phyloP scores from a whole-genome alignment of 2,797 vertebrate genomes.

The Pteropus rufus region DNA sequence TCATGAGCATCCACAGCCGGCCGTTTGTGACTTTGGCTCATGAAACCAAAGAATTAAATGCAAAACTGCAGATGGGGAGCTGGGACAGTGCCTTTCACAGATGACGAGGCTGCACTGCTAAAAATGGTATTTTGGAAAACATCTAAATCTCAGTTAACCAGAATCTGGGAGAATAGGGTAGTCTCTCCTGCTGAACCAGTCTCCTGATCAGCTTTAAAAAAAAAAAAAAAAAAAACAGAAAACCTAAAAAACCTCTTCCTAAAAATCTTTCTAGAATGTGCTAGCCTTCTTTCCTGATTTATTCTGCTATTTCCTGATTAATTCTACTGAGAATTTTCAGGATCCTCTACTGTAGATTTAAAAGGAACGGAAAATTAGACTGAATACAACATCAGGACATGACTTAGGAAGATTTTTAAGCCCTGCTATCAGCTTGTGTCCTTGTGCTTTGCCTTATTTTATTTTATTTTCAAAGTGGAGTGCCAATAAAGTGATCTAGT shows the following conservation, averaged over 20 bases:
- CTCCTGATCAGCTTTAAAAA: background rate
- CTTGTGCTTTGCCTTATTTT: background rate
- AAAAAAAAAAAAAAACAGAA: no score
- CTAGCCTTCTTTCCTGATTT: background rate
- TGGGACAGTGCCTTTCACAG: slow-evolving; percentile 33
- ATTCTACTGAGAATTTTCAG: slow-evolving; percentile 44
- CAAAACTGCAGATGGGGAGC: slow-evolving; percentile 40
- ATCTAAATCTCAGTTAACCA: background rate
- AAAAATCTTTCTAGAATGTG: background rate
- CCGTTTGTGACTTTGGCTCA: slow-evolving; percentile 51
- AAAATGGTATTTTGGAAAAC: background rate
- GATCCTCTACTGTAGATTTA: background rate
- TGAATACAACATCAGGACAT: background rate
- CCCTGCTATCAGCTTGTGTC: background rate
- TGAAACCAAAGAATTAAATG: slow-evolving; percentile 50
- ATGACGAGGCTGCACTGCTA: background rate
- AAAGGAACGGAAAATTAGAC: slow-evolving; percentile 11
- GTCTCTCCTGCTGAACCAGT: background rate
- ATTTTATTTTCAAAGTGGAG: background rate
- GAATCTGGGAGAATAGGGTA: background rate
- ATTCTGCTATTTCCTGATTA: background rate
- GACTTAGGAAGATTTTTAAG: background rate
- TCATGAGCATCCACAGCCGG: background rate
- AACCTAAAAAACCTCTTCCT: background rate
- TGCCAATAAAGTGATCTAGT: background rate